phyloP scores from a whole-genome alignment of 2,113 vertebrate species.

The Coptodon bakossiorum region DNA sequence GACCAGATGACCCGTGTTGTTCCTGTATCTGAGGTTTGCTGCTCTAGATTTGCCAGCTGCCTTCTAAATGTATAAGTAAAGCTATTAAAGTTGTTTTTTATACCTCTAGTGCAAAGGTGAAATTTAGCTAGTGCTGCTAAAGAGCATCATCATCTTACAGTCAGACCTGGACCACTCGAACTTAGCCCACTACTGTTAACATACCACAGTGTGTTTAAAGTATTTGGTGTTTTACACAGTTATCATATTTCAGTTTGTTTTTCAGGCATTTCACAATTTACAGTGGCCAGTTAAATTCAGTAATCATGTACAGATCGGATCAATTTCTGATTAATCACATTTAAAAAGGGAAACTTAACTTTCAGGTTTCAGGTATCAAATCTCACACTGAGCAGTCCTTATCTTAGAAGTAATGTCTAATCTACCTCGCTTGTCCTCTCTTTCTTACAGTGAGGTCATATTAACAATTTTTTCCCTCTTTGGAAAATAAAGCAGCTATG shows the following conservation, averaged over 20 bases:
- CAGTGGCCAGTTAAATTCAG: neutral
- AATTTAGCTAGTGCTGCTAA: neutral
- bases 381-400: neutral
- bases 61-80: neutral
- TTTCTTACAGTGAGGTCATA: neutral
- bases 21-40: neutral
- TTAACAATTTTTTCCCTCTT: neutral
- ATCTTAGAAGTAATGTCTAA: neutral
- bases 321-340: neutral
- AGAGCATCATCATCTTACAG: neutral
- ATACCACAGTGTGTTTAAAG: neutral
- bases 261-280: neutral
- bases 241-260: neutral
- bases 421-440: neutral
- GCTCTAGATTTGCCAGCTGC: neutral
- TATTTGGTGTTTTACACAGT: neutral
- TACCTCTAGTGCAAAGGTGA: neutral
- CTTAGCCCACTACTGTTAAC: neutral
- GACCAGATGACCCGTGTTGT: neutral
- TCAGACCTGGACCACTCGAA: neutral
- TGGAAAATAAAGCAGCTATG: neutral
- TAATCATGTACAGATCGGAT: neutral
- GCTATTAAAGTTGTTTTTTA: neutral
- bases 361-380: neutral
- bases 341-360: neutral